Base-by-base conservation (phyloP, 2,888 invertebrate species). In the Leucophenga maculata region DNA sequence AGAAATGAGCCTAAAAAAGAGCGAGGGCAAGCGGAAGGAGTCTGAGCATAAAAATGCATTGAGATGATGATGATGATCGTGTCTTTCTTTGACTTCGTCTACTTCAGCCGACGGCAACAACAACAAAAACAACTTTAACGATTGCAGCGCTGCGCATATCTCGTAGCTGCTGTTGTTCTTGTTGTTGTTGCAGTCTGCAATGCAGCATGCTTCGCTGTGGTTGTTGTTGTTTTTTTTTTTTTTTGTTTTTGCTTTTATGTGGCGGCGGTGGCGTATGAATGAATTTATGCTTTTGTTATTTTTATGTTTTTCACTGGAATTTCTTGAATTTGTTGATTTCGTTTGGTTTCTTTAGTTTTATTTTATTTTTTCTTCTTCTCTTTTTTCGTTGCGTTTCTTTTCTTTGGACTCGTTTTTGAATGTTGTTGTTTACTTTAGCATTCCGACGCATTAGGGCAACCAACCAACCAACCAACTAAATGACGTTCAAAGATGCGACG, bases 271-370 rank as follows among this genome's bases (percentile, higher is more conserved):
- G 71, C 64, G 76, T 77, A 79, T 79, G 79, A 79, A 79, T 80
- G 79, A 79, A 79, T 79, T 79, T 80, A 75, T 78, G 80, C 75
- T 79, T 78, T 78, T 79, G 76, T 78, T 78, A 74, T 78, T 78
- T 78, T 74, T 76, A 70, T 76, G 72, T 76, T 74, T 77, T 81
- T 78, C 78, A 69, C 73, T 75, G 78, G 80, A 81, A 82, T 78
- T 80, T 74, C 74, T 74, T 70, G 75, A 74, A 74, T 79, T 52
- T 66, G 50, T 60, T 32, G 48, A 55, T 62, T 59, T 67, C 64
- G 48, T 60, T 57, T 52, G 48, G 54, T 64, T 32, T n/a, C 60
- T 18, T 66, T 71, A 67, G 62, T 67, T 70, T 39, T 8, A 39
- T 39, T 39, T 65, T 67, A 32, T 72, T 69, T 66, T 69, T 69